A percentile compares a stretch with the other conserved stretches of the same genome.
Conservation (phyloP, 92 coral and sea anemone species). For the Ricordea florida region DNA sequence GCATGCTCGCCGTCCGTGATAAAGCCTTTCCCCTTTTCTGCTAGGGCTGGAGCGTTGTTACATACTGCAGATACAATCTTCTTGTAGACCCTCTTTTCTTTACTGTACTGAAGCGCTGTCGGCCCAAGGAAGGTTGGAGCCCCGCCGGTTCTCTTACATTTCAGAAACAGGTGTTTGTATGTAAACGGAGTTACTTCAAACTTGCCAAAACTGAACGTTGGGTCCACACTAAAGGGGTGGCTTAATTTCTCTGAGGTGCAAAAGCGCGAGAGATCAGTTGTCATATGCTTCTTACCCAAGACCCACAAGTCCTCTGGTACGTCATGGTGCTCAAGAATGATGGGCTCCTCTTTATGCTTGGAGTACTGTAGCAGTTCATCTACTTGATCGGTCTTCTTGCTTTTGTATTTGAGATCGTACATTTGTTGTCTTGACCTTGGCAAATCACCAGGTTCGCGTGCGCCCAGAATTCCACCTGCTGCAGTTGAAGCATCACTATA, state of each 20-base stretch:
- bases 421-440: constrained; percentile 4
- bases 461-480: neutral
- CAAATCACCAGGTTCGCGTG: neutral
- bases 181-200: constrained; percentile 12
- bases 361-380: constrained; percentile 36
- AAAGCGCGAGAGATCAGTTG: constrained; percentile 7
- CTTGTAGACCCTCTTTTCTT: neutral
- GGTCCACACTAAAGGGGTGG: constrained; percentile 18
- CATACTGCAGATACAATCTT: neutral
- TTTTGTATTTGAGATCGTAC: neutral
- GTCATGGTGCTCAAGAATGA: constrained; percentile 33
- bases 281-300: neutral
- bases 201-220: too few relatives aligned
- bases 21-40: constrained; percentile 1
- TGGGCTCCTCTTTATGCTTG: constrained; percentile 23
- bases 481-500: neutral
- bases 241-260: neutral
- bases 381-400: neutral
- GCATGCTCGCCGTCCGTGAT: constrained; percentile 26
- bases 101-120: constrained; percentile 14
- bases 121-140: constrained; percentile 23
- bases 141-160: neutral
- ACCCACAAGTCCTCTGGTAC: constrained; percentile 43
- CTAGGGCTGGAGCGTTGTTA: neutral
- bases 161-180: constrained; percentile 15